Conservation (phyloP, 2,113 vertebrate species). For the Ophiodon elongatus region DNA sequence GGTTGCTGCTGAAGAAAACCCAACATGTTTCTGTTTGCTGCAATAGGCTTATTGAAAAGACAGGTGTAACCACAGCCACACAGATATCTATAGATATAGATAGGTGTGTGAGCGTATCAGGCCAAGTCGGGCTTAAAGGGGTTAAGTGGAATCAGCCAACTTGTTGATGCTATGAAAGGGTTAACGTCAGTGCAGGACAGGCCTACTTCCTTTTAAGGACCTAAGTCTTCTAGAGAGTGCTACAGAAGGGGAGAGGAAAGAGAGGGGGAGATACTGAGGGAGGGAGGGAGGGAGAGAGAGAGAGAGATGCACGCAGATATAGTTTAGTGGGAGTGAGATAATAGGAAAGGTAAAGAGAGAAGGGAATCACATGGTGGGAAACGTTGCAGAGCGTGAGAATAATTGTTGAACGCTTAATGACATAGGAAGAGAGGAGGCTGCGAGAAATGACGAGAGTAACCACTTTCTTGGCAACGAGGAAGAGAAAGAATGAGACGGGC, state of each 20-base stretch:
- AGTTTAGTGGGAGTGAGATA: constrained; percentile 43
- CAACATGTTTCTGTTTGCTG: too few species aligned
- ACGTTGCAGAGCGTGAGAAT: constrained; percentile 33
- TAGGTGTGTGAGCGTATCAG: not conserved
- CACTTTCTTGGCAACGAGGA: not conserved
- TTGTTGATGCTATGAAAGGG: constrained; percentile 51
- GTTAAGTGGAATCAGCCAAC: constrained; percentile 30
- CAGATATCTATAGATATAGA: not conserved
- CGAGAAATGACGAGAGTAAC: not conserved
- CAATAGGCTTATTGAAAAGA: too few species aligned
- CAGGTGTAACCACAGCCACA: not conserved
- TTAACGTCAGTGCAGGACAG: constrained; percentile 61
- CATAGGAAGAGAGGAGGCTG: constrained; percentile 13
- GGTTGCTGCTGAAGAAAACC: too few species aligned
- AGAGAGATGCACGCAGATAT: too few species aligned
- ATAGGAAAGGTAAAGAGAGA: constrained; percentile 38
- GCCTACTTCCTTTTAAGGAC: constrained; percentile 82
- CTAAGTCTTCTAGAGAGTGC: constrained; percentile 58
- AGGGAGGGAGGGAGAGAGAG: constrained; percentile 12
- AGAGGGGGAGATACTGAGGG: constrained; percentile 50
- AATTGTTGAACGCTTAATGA: constrained; percentile 25
- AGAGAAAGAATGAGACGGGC: not conserved
- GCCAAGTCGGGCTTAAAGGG: constrained; percentile 10
- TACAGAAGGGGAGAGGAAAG: constrained; percentile 21
- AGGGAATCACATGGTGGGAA: constrained; percentile 42